Conservation (phyloP, 1,140 invertebrate species). For the Sycobia sp. region DNA sequence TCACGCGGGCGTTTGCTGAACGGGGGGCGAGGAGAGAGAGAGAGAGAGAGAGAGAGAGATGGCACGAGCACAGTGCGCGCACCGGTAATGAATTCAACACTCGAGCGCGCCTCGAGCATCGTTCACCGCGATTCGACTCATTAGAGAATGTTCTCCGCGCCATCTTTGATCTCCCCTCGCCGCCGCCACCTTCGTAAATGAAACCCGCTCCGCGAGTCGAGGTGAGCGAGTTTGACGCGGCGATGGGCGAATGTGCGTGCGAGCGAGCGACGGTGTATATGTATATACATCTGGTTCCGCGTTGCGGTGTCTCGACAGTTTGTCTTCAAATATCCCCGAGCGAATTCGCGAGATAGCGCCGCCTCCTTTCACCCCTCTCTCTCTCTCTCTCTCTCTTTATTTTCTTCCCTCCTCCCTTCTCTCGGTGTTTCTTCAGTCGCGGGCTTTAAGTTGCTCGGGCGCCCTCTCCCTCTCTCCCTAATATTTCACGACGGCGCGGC, state of each 20-base stretch:
- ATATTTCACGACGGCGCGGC: not conserved
- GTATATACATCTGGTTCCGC: too few relatives aligned
- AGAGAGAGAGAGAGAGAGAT: too few relatives aligned
- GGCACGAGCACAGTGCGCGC: too few relatives aligned
- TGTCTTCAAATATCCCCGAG: too few relatives aligned
- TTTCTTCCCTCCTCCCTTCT: not conserved
- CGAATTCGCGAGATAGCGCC: not conserved
- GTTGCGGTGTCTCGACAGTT: too few relatives aligned
- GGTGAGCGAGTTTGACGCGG: too few relatives aligned
- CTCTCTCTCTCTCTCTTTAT: not conserved
- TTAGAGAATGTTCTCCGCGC: slow-evolving; percentile 56
- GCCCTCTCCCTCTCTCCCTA: not conserved
- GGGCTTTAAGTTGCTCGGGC: too few relatives aligned
- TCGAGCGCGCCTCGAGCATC: slow-evolving; percentile 39
- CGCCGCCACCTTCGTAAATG: slow-evolving; percentile 39
- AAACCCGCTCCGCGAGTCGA: too few relatives aligned
- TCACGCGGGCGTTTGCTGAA: too few relatives aligned
- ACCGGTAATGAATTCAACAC: slow-evolving; percentile 54
- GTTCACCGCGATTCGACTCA: slow-evolving; percentile 57
- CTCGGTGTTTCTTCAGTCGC: not conserved
- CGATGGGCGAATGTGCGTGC: too few relatives aligned
- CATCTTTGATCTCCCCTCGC: slow-evolving; percentile 56
- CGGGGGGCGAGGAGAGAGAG: too few relatives aligned
- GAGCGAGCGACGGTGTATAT: too few relatives aligned
- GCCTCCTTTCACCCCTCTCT: not conserved